Percentiles rank a stretch among this genome's conserved stretches.
Evolutionary conservation across 2,797 vertebrate species (phyloP).

Genomic region (Hyperoplus immaculatus): DNA sequence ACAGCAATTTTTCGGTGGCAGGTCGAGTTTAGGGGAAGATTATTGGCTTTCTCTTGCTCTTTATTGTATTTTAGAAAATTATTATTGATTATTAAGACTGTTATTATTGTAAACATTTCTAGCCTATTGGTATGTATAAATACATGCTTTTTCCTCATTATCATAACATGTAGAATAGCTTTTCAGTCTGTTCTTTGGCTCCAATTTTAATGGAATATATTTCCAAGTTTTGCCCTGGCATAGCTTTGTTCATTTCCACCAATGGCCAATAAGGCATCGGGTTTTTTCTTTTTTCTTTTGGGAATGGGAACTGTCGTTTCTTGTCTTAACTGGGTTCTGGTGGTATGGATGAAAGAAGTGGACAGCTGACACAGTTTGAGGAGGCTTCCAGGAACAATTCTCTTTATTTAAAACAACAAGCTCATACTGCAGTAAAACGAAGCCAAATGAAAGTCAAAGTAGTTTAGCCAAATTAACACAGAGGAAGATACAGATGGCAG

Average conservation of each 20-base stretch:
- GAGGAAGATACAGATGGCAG: too few relatives aligned
- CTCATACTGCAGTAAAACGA: too few relatives aligned
- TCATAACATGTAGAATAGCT: background rate
- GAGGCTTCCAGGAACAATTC: too few relatives aligned
- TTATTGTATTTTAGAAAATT: background rate
- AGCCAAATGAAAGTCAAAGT: too few relatives aligned
- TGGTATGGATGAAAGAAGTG: too few relatives aligned
- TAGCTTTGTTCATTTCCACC: conserved; percentile 28
- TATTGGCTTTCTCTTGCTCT: too few relatives aligned
- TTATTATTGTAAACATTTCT: background rate
- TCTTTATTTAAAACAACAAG: too few relatives aligned
- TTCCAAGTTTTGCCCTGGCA: conserved; percentile 10
- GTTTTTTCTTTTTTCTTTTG: too few relatives aligned
- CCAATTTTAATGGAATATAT: conserved; percentile 9
- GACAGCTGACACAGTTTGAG: too few relatives aligned
- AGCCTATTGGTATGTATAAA: background rate
- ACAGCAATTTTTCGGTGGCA: too few relatives aligned
- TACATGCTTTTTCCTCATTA: background rate
- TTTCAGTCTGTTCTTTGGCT: conserved; percentile 5
- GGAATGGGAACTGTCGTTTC: background rate
- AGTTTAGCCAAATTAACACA: too few relatives aligned
- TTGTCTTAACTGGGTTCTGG: too few relatives aligned
- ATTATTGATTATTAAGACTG: background rate
- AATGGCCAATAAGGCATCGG: background rate
- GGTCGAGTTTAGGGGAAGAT: background rate